Percentiles rank a stretch among this genome's conserved stretches.
Conservation (phyloP, 2,888 invertebrate species). For the Epistrophe eligans region DNA sequence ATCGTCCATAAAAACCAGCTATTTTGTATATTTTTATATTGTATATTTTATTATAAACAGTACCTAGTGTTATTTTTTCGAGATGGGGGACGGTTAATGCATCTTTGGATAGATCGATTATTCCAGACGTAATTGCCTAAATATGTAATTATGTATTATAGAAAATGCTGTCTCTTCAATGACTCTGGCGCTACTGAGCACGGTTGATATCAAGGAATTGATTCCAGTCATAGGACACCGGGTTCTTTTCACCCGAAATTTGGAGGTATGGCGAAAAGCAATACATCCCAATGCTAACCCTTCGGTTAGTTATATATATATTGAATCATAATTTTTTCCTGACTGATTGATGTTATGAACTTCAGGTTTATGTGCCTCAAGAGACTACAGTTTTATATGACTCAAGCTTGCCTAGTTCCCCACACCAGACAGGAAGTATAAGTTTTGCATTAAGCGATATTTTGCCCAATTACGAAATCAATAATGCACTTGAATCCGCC, state of each 20-base stretch:
- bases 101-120: too few relatives aligned
- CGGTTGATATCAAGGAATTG: not conserved
- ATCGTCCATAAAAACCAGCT: too few relatives aligned
- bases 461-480: not conserved
- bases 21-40: too few relatives aligned
- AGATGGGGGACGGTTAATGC: too few relatives aligned
- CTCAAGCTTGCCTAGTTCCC: not conserved
- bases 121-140: too few relatives aligned
- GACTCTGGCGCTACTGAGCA: not conserved
- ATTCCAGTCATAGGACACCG: not conserved
- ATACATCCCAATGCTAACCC: not conserved
- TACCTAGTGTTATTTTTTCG: too few relatives aligned
- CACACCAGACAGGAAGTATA: not conserved
- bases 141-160: not conserved
- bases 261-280: not conserved
- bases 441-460: not conserved
- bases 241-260: not conserved
- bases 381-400: not conserved
- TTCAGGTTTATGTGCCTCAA: not conserved
- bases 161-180: not conserved
- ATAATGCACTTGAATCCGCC: not conserved
- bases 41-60: too few relatives aligned
- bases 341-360: not conserved
- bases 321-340: too few relatives aligned
- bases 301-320: not conserved